These are phyloP conservation scores for Drosophila subsilvestris DNA, from an alignment of 2,888 invertebrate genomes.

Conservation along the genomic window DNA sequence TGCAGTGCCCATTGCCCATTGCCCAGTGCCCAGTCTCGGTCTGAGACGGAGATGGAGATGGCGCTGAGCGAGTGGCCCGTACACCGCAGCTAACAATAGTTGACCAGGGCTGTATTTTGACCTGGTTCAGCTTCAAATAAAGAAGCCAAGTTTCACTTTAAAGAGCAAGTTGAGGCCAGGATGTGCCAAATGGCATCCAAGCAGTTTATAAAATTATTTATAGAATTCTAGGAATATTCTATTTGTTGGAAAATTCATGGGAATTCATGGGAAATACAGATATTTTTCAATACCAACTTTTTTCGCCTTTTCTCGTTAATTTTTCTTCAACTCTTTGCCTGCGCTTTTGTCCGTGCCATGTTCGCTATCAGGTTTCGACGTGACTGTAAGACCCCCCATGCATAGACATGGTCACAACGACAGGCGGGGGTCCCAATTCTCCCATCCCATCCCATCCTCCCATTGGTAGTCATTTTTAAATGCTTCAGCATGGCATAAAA, in stretches of 20 bases:
- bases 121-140: conserved; percentile 68
- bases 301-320: not conserved
- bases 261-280: too few relatives aligned
- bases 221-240: not conserved
- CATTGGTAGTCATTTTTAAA: conserved; percentile 70
- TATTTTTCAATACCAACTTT: too few relatives aligned
- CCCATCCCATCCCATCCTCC: not conserved
- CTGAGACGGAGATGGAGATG: not conserved
- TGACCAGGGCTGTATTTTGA: conserved; percentile 75
- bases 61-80: conserved; percentile 32
- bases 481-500: conserved; percentile 77
- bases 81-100: conserved; percentile 61
- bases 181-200: not conserved
- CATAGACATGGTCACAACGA: conserved; percentile 30
- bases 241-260: not conserved
- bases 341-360: conserved; percentile 33
- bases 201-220: conserved; percentile 5
- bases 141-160: not conserved
- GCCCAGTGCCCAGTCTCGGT: not conserved
- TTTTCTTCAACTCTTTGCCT: conserved; percentile 5
- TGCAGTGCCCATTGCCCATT: not conserved
- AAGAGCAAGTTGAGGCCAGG: not conserved
- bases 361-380: conserved; percentile 53
- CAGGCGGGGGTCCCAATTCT: not conserved
- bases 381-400: conserved; percentile 40